These are phyloP conservation scores for Cuniculus paca DNA, from an alignment of 2,797 vertebrate genomes.

Conservation along the genomic window DNA sequence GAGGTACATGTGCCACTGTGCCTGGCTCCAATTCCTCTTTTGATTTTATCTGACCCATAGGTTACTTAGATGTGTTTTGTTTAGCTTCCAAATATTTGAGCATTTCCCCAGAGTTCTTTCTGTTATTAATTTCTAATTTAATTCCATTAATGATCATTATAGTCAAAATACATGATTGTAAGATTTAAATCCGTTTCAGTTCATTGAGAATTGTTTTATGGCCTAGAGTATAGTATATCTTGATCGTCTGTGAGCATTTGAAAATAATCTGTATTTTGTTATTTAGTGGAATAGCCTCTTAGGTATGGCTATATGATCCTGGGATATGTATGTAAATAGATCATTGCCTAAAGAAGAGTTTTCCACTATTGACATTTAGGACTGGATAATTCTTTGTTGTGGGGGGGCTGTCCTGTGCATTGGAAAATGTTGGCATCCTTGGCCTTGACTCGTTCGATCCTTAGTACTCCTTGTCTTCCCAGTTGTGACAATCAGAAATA, in stretches of 20 bases:
- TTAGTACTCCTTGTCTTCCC: neutral
- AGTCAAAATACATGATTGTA: constrained; percentile 42
- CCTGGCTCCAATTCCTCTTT: neutral
- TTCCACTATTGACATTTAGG: constrained; percentile 21
- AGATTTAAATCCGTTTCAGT: constrained; percentile 56
- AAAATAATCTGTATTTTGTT: constrained; percentile 49
- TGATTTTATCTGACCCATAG: neutral
- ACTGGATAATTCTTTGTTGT: constrained; percentile 8
- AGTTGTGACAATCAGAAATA: constrained; percentile 7
- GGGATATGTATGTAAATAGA: neutral
- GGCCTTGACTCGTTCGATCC: neutral
- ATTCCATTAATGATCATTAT: constrained; percentile 37
- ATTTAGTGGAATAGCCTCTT: neutral
- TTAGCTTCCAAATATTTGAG: constrained; percentile 22
- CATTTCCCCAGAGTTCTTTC: constrained; percentile 41
- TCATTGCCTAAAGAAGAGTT: neutral
- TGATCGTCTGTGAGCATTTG: constrained; percentile 41
- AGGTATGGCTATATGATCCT: neutral
- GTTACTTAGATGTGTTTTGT: constrained; percentile 4
- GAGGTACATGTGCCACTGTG: neutral
- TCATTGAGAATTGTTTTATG: constrained; percentile 57
- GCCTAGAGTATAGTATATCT: neutral
- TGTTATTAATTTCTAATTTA: constrained; percentile 45
- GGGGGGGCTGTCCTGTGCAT: neutral
- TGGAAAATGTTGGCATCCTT: neutral